Base-by-base conservation (phyloP, 2,888 invertebrate species). In the Ochropleura leucogaster region DNA sequence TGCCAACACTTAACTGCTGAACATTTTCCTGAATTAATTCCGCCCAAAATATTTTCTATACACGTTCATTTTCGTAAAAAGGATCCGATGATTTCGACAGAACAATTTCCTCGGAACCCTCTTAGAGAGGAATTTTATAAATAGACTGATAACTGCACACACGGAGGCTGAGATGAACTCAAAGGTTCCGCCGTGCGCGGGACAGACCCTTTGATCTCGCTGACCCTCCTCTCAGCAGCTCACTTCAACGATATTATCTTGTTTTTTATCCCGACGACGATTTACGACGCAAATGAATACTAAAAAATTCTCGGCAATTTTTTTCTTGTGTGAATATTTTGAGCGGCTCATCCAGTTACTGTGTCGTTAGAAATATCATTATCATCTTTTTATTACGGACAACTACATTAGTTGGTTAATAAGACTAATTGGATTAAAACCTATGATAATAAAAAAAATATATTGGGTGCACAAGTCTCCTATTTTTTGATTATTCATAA, bases 181-280 rank as follows among this genome's bases (percentile, higher is more conserved):
- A 77, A 80, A 85, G 72, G 87, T 69, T 73, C 68, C 74, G 73
- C 64, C 76, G 66, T 84, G 79, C 68, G 76, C 78, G 80, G 77
- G 71, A 70, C 63, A 76, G 69, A 64, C 66, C 79, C 81, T 87
- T 88, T 88, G 87, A 87, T 85, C 80, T 57, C 79, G 30, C 75
- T 73, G 88, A 84, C 87, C 88, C 86, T 63, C 70, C 77, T 73
- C 76, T 77, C 74, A 57, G 68, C 71, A 60, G 77, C 80, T 74
- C 74, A 76, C 77, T 84, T 83, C 77, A 79, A 85, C 70, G 84
- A 83, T 85, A 82, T 84, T 75, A 85, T 85, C 84, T 80, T 83
- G 74, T 80, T 85, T 88, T 74, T 68, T 82, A 78, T 72, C 55
- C 70, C 68, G 20, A 68, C 68, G 62, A 83, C 59, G 60, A 79